Percentiles rank a stretch among this genome's conserved stretches.
Conservation (phyloP, 2,888 invertebrate species). For the Cyrtodaria siliqua region DNA sequence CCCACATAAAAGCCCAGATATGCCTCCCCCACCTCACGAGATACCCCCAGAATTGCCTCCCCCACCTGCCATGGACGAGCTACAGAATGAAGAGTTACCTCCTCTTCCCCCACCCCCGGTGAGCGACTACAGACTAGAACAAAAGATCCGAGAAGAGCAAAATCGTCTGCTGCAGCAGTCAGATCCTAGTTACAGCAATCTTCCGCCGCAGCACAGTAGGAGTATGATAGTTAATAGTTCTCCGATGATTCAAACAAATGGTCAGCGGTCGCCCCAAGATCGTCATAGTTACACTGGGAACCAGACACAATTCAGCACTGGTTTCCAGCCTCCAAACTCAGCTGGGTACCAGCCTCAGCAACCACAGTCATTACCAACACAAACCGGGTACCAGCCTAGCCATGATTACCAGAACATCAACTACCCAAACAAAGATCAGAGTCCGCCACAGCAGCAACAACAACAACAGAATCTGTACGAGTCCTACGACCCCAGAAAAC, state of each 20-base stretch:
- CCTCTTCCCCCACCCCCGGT: slow-evolving; percentile 87
- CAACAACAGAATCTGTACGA: slow-evolving; percentile 74
- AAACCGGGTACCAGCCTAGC: slow-evolving; percentile 55
- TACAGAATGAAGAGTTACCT: slow-evolving; percentile 77
- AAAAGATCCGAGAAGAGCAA: slow-evolving; percentile 87
- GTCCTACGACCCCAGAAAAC: slow-evolving; percentile 64
- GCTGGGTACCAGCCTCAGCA: slow-evolving; percentile 61
- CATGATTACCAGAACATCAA: slow-evolving; percentile 72
- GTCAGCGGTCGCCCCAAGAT: slow-evolving; percentile 47
- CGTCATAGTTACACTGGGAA: slow-evolving; percentile 29
- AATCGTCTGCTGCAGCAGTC: slow-evolving; percentile 67
- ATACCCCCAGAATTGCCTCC: slow-evolving; percentile 85
- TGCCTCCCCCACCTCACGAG: slow-evolving; percentile 88
- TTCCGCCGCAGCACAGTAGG: slow-evolving; percentile 60
- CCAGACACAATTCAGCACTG: slow-evolving; percentile 44
- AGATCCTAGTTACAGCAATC: slow-evolving; percentile 64
- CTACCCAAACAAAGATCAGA: slow-evolving; percentile 58
- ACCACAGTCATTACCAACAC: slow-evolving; percentile 55
- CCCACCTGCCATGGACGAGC: slow-evolving; percentile 84
- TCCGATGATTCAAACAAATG: slow-evolving; percentile 36
- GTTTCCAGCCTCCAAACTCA: slow-evolving; percentile 57
- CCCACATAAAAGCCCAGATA: slow-evolving; percentile 65
- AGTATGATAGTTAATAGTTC: slow-evolving; percentile 27
- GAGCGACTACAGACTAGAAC: slow-evolving; percentile 86
- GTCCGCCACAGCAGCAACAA: slow-evolving; percentile 41